Evolutionary conservation across 2,888 invertebrate genomes (phyloP).

Genomic region (Dexiosoma caninum): DNA sequence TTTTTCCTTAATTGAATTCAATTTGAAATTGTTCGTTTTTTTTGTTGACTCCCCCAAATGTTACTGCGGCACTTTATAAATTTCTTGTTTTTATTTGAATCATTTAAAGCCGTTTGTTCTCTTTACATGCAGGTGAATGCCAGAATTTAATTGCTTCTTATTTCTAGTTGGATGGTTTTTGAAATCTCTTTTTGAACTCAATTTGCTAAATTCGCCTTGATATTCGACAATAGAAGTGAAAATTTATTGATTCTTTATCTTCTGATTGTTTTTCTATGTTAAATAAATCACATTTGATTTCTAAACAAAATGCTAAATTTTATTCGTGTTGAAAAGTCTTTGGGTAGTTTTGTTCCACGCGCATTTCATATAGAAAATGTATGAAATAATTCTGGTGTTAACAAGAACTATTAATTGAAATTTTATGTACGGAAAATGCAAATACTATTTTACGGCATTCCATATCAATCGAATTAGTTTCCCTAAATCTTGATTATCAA

Average conservation of each 20-base stretch:
- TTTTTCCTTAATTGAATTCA: not conserved
- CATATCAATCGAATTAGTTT: too few species aligned
- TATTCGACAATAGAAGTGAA: conserved; percentile 33
- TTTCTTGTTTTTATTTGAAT: not conserved
- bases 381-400: too few species aligned
- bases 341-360: not conserved
- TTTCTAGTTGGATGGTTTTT: conserved; percentile 36
- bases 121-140: not conserved
- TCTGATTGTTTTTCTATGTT: not conserved
- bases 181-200: not conserved
- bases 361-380: not conserved
- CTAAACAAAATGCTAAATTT: too few species aligned
- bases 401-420: too few species aligned
- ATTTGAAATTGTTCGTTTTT: conserved; percentile 5
- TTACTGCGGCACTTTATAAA: not conserved
- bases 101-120: conserved; percentile 6
- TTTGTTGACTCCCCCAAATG: not conserved
- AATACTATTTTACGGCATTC: too few species aligned
- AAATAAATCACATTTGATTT: too few species aligned
- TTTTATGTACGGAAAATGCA: too few species aligned
- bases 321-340: too few species aligned
- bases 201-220: not conserved
- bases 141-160: conserved; percentile 20
- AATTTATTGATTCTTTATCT: not conserved
- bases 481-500: too few species aligned